Evolutionary conservation across 1,140 invertebrate genomes (phyloP), one percentile per base, ranked within the genome.

Genomic region (Batillaria attramentaria): DNA sequence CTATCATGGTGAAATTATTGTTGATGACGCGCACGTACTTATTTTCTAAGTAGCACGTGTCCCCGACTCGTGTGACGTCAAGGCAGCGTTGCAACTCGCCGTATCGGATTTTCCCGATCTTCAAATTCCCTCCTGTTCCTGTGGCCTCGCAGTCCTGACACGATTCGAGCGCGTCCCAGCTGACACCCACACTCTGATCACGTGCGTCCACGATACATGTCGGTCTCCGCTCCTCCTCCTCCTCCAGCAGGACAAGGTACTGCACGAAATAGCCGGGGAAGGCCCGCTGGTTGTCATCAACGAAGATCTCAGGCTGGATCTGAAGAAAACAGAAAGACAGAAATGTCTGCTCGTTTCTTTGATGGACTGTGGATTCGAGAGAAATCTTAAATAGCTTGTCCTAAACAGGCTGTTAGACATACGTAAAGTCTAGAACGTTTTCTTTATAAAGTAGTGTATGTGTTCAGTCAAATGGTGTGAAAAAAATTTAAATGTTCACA

Each of bases 1-100:
- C 28, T 18, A 70, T 33, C 31, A 50, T 50, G 13, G 72, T 54
- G 3, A 35, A 50, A 0, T 77, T 68, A 79, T 85, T 83, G 39
- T 86, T 79, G n/a, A 85, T 65, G 33, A 86, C 79, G 3, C 78
- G 73, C 18, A 86, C 85, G 68, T 82, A 81, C 16, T 83, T 57
- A 60, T 86, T 86, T 69, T 83, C 84, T 24, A 84, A 50, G 43
- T 74, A 72, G 37, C 85, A 86, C 1, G 20, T 74, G 16, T 79
- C 69, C 3, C 78, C 77, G 3, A 72, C 50, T 13, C 72, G 72
- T 10, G 42, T 79, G 3, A 79, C 43, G 8, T 80, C 57, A 18
- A 84, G 74, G 60, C 80, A 85, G 28, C 73, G 57, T 16, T 79
- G 81, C 3, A 65, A 39, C 3, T 82, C 57, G 5, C 84, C 81